Evolutionary conservation across 2,797 vertebrate genomes (phyloP).

Genomic region (Oryzias sinensis): DNA sequence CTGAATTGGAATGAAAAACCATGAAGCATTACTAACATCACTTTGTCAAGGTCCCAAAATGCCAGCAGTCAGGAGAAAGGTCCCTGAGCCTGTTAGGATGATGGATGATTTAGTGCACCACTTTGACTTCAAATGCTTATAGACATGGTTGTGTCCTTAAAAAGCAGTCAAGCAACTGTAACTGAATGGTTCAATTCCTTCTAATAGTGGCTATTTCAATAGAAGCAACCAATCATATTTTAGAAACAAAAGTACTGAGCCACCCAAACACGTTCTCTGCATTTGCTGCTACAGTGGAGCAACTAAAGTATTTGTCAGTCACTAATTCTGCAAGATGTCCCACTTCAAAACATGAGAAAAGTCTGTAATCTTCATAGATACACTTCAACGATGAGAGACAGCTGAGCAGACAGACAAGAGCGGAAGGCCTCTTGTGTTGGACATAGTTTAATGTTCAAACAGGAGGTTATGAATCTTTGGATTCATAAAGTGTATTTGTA

Average conservation of each 20-base stretch:
- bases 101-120: slow-evolving; percentile 27
- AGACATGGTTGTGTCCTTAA: slow-evolving; percentile 4
- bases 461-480: too few relatives aligned
- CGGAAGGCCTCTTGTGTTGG: too few relatives aligned
- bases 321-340: too few relatives aligned
- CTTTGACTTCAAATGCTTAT: slow-evolving; percentile 14
- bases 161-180: slow-evolving; percentile 2
- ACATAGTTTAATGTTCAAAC: too few relatives aligned
- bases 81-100: slow-evolving; percentile 23
- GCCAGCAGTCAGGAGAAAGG: slow-evolving; percentile 50
- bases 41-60: slow-evolving; percentile 34
- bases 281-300: too few relatives aligned
- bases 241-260: background rate
- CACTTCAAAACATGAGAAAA: too few relatives aligned
- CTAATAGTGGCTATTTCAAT: slow-evolving; percentile 14
- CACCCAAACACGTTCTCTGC: too few relatives aligned
- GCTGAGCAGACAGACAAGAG: too few relatives aligned
- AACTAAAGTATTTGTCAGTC: too few relatives aligned
- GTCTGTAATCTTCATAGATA: too few relatives aligned
- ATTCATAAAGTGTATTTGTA: too few relatives aligned
- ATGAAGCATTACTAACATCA: slow-evolving; percentile 42
- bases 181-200: slow-evolving; percentile 16
- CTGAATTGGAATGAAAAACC: slow-evolving; percentile 57
- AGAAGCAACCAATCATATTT: slow-evolving; percentile 7
- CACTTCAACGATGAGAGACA: too few relatives aligned